Conservation (phyloP, 2,113 vertebrate species). For the Leptobrachium leishanense region DNA sequence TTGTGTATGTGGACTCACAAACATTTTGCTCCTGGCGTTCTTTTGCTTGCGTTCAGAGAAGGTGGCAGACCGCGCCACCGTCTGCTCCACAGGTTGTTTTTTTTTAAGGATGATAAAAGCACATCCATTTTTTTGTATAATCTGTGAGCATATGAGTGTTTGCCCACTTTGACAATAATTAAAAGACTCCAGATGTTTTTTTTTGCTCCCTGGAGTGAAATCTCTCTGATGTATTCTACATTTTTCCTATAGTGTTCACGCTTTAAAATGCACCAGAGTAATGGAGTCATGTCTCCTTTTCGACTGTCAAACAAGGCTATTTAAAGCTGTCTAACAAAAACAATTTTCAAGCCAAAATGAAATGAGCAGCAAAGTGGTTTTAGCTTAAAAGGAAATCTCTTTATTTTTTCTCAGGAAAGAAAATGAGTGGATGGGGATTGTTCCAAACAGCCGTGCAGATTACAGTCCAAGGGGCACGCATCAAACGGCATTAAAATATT, state of each 20-base stretch:
- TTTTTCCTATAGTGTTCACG: not conserved
- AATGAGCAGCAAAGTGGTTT: not conserved
- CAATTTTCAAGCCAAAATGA: not conserved
- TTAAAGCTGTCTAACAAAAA: constrained; percentile 6
- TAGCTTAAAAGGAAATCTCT: constrained; percentile 1
- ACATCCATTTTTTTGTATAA: too few species aligned
- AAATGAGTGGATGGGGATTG: not conserved
- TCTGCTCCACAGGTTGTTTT: too few species aligned
- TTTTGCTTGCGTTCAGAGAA: too few species aligned
- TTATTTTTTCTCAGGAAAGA: not conserved
- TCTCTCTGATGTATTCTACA: not conserved
- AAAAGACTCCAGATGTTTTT: too few species aligned
- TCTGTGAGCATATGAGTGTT: too few species aligned
- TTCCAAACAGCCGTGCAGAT: not conserved
- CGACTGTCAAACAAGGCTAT: not conserved
- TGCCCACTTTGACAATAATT: too few species aligned
- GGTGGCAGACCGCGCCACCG: too few species aligned
- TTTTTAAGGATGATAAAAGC: too few species aligned
- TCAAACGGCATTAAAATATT: constrained; percentile 12
- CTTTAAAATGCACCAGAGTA: not conserved
- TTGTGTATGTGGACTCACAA: too few species aligned
- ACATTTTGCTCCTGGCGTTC: too few species aligned
- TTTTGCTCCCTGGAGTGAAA: too few species aligned
- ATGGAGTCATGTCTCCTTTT: not conserved
- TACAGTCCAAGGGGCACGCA: constrained; percentile 19